Percentiles rank a stretch among this genome's conserved stretches.
phyloP scores from a whole-genome alignment of 2,888 invertebrate genomes.

The Clusia tigrina region DNA sequence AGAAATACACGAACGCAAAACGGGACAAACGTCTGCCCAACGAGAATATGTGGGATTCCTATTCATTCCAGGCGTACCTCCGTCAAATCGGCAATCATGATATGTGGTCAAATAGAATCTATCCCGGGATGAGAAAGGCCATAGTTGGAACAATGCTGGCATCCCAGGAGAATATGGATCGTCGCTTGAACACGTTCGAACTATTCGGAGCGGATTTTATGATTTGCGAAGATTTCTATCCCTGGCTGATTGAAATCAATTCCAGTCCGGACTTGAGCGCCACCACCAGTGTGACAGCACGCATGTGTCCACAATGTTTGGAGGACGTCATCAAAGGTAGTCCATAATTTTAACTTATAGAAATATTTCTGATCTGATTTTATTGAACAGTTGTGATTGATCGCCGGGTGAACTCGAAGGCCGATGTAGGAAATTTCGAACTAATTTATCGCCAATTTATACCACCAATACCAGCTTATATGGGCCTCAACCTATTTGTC shows the following conservation, averaged over 20 bases:
- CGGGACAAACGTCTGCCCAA: slow-evolving; percentile 80
- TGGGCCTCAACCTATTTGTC: slow-evolving; percentile 68
- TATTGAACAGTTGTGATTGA: slow-evolving; percentile 77
- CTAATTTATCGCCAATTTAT: slow-evolving; percentile 79
- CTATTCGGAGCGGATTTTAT: slow-evolving; percentile 96
- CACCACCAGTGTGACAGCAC: slow-evolving; percentile 88
- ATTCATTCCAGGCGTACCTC: slow-evolving; percentile 73
- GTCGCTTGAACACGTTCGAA: slow-evolving; percentile 84
- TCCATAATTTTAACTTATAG: slow-evolving; percentile 3
- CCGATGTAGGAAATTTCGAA: slow-evolving; percentile 84
- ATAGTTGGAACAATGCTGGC: slow-evolving; percentile 82
- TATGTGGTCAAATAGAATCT: slow-evolving; percentile 84
- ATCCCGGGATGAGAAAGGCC: slow-evolving; percentile 84
- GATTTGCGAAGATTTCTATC: slow-evolving; percentile 85
- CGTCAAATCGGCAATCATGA: slow-evolving; percentile 74
- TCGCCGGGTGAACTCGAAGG: slow-evolving; percentile 73
- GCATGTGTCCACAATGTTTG: slow-evolving; percentile 85
- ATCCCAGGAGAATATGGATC: slow-evolving; percentile 85
- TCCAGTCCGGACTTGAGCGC: slow-evolving; percentile 91
- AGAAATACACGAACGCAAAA: slow-evolving; percentile 79
- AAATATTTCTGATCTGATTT: not conserved
- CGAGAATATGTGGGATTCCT: slow-evolving; percentile 96
- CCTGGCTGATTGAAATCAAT: slow-evolving; percentile 95
- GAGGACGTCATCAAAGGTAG: slow-evolving; percentile 93
- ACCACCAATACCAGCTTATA: slow-evolving; percentile 81